These are phyloP conservation scores for Bhutanitis thaidina DNA, from an alignment of 2,888 invertebrate genomes.

Conservation along the genomic window DNA sequence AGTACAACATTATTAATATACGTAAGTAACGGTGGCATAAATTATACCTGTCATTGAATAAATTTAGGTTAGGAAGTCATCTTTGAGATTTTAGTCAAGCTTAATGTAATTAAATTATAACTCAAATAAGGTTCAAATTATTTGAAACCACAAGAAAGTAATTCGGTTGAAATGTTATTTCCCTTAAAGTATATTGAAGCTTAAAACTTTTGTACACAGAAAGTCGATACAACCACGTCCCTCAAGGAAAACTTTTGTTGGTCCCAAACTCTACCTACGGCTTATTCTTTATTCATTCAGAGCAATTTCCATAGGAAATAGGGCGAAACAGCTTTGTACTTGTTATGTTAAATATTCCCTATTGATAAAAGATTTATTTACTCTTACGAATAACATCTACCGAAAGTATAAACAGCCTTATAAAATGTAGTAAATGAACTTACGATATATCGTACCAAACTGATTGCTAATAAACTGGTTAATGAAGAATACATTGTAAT, in stretches of 20 bases:
- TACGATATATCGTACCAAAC: too few relatives aligned
- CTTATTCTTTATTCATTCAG: constrained; percentile 61
- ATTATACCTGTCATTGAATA: too few relatives aligned
- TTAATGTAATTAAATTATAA: too few relatives aligned
- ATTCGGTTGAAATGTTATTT: constrained; percentile 24
- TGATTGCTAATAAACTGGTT: too few relatives aligned
- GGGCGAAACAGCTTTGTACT: constrained; percentile 55
- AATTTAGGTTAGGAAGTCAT: too few relatives aligned
- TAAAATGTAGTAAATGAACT: too few relatives aligned
- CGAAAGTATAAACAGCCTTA: neutral
- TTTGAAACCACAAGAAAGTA: constrained; percentile 1
- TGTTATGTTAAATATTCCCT: constrained; percentile 51
- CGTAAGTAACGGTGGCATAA: too few relatives aligned
- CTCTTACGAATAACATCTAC: neutral
- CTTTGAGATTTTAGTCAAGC: too few relatives aligned
- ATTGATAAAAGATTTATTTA: constrained; percentile 37
- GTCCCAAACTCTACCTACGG: constrained; percentile 33
- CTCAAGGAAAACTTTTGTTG: constrained; percentile 35
- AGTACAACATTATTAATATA: too few relatives aligned
- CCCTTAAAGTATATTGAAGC: constrained; percentile 43
- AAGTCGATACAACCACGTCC: constrained; percentile 34
- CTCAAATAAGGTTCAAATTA: neutral
- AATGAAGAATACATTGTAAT: too few relatives aligned
- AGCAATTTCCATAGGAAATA: constrained; percentile 60
- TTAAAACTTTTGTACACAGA: constrained; percentile 38